These are phyloP conservation scores for Drosophila kepulauana DNA, from an alignment of 1,140 invertebrate species.

Conservation along the genomic window DNA sequence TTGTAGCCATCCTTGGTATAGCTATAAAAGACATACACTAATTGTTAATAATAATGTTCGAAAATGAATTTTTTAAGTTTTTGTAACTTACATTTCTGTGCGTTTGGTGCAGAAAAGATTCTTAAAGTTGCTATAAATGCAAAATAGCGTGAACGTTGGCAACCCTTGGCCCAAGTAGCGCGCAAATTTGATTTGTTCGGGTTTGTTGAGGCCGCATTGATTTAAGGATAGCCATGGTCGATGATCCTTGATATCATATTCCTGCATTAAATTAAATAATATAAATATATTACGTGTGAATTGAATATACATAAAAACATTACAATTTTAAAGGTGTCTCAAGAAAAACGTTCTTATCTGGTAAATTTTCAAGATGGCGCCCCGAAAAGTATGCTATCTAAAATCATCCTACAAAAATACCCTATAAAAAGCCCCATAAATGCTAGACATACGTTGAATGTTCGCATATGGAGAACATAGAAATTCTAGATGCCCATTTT, in stretches of 20 bases:
- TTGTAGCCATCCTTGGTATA: conserved; percentile 84
- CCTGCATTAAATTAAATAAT: conserved; percentile 44
- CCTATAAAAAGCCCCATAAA: conserved; percentile 1
- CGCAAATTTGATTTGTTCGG: conserved; percentile 84
- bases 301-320: neutral
- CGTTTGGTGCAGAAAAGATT: conserved; percentile 85
- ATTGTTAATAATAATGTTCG: neutral
- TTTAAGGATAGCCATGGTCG: conserved; percentile 82
- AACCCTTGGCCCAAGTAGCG: conserved; percentile 83
- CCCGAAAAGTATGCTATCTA: conserved; percentile 30
- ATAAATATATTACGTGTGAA: too few relatives aligned
- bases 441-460: neutral
- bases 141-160: conserved; percentile 84
- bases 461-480: conserved; percentile 20
- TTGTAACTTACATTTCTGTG: conserved; percentile 79
- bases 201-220: conserved; percentile 82
- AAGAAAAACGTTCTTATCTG: neutral
- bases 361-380: conserved; percentile 15
- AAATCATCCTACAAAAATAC: neutral
- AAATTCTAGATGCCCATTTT: conserved; percentile 16
- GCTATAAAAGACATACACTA: conserved; percentile 30
- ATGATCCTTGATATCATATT: conserved; percentile 84
- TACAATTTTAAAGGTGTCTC: neutral
- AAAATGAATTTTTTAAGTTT: neutral
- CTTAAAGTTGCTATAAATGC: conserved; percentile 85